Evolutionary conservation across 2,888 invertebrate species (phyloP), one percentile per base, ranked within the genome.

Genomic region (Crematogaster levior): DNA sequence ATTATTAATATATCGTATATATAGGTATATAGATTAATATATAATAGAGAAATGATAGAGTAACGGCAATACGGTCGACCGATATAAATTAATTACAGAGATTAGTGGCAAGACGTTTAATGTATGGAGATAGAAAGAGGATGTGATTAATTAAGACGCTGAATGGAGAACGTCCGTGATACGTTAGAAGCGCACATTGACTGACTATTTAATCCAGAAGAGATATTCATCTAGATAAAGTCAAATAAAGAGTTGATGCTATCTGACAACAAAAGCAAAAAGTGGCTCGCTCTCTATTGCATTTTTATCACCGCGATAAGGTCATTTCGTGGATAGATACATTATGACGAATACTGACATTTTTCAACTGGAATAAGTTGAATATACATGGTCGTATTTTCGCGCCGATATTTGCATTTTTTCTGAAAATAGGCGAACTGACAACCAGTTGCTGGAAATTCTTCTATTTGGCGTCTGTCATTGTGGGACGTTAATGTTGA

Each of bases 111-210:
- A 65, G 18, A 70, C 27, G 7, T 53, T 53, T 56, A 68, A 77
- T 43, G 24, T 43, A 53, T 27, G 27, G 1, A 48, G 43, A 4
- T 77, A 56, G 70, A 70, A 77, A 77, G 56, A 68, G 68, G 43
- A 70, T 77, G 68, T 12, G 5, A 79, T 56, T 79, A 70, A 79
- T 79, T 79, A 70, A 77, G 43, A 56, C 43, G 24, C 34, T 56
- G 77, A 77, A 68, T 68, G 53, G 68, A 77, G 77, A 77, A 27
- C 66, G 24, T 75, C 37, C 18, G 75, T n/a, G 30, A 51, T 15
- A 21, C 30, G 7, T 51, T 37, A 15, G 27, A 68, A 37, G 18
- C 34, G 68, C 5, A 43, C n/a, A 34, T 56, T 79, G 75, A 51
- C 27, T 51, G 68, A 68, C n/a, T 77, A 77, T 53, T 56, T 56